phyloP scores from a whole-genome alignment of 53 echinoderm and acorn worm genomes.

The Stichopus horrens region DNA sequence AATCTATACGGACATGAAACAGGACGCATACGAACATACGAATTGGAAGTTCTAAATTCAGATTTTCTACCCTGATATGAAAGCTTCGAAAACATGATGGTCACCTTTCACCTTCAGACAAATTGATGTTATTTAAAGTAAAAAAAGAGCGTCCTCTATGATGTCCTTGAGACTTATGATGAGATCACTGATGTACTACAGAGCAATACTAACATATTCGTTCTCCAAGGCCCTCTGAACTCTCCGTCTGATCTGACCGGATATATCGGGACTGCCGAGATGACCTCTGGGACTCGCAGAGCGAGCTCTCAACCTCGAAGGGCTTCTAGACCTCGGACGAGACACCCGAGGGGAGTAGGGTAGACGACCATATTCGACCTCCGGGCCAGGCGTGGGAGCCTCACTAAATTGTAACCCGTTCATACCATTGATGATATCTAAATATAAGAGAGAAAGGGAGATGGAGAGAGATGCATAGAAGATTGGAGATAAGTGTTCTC shows the following conservation, averaged over 20 bases:
- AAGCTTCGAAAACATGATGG: no score
- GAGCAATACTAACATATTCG: slow-evolving; percentile 63
- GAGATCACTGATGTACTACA: no score
- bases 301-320: slow-evolving; percentile 54
- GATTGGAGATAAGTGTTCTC: no score
- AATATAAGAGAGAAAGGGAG: background rate
- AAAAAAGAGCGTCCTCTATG: no score
- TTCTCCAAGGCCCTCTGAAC: slow-evolving; percentile 69
- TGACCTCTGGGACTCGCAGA: slow-evolving; percentile 70
- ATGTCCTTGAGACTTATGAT: no score
- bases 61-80: no score
- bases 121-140: no score
- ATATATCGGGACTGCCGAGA: slow-evolving; percentile 52
- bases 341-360: slow-evolving; percentile 88
- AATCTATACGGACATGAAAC: background rate
- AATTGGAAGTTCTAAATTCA: no score
- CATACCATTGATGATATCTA: slow-evolving; percentile 77
- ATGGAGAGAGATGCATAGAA: no score
- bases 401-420: slow-evolving; percentile 50
- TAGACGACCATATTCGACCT: slow-evolving; percentile 76
- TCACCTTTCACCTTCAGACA: no score
- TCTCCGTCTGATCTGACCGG: slow-evolving; percentile 65
- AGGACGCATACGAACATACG: no score
- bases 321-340: slow-evolving; percentile 52
- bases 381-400: slow-evolving; percentile 59